Evolutionary conservation across 1,140 invertebrate genomes (phyloP), one percentile per base, ranked within the genome.

Genomic region (Trichonephila clavipes): DNA sequence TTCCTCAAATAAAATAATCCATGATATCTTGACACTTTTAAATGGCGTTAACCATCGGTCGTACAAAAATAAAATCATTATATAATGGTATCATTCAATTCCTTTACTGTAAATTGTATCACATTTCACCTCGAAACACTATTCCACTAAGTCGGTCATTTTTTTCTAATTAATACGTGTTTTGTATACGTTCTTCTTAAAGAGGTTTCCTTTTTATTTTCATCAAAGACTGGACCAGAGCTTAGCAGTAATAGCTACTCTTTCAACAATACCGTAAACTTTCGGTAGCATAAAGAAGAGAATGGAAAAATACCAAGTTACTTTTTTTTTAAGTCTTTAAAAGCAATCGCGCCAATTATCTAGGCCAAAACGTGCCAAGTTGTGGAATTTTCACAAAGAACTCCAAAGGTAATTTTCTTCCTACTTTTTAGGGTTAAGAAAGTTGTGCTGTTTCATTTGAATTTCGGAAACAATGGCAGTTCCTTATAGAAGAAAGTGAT

Each of bases 301-400:
- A 51, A 69, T 21, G 64, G 64, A 69, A 69, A 21, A 69, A 69
- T 21, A 69, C 24, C 19, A 6, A 28, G 19, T 44, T 44, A 14
- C 28, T 44, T 44, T 51, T 34, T 34, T 34, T 14, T 16, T 6
- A 82, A 82, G 34, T 82, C 77, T 82, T 82, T 82, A 82, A 82
- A 82, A 82, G 77, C 77, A 82, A 82, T 82, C 77, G 44, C 21
- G 28, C 16, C 77, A 82, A 82, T 82, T 82, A 82, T 82, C 77
- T 82, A 51, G 77, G 77, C 34, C 77, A 82, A 51, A 82, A 82
- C 77, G 77, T 82, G 77, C 77, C 66, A 14, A n/a, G 10, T 14
- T 10, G 77, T 5, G 18, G 40, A 82, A 82, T 34, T 19, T 40
- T 28, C 18, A 82, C 77, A 82, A 82, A 82, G 44, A 51, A 28